phyloP scores from a whole-genome alignment of 2,113 vertebrate species.

The Phylloscopus trochiloides region DNA sequence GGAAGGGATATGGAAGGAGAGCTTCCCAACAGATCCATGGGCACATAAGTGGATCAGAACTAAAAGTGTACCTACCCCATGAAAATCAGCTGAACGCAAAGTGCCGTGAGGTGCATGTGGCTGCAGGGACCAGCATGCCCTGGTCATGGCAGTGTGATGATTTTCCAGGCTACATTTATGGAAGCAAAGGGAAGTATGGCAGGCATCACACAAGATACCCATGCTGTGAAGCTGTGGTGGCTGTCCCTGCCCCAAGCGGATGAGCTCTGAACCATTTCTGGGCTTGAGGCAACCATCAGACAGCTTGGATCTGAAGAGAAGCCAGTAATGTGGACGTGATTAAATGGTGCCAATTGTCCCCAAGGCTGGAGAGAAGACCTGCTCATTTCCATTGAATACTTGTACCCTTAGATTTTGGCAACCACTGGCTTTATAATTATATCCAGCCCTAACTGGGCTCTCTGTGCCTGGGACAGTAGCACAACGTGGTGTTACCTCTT shows the following conservation, averaged over 20 bases:
- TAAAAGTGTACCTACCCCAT: neutral
- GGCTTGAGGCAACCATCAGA: neutral
- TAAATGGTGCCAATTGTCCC: neutral
- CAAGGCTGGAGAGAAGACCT: neutral
- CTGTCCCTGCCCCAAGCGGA: neutral
- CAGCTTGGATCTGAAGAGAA: neutral
- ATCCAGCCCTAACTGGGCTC: neutral
- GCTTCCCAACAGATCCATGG: neutral
- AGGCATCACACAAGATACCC: neutral
- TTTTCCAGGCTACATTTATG: neutral
- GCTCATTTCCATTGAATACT: neutral
- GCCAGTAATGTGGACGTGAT: neutral
- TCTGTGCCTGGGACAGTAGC: neutral
- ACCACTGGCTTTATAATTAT: neutral
- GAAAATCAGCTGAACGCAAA: neutral
- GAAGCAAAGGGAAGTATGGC: neutral
- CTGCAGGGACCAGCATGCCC: neutral
- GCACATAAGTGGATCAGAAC: neutral
- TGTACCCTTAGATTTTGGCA: neutral
- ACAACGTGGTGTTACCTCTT: fast-evolving
- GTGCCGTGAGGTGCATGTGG: neutral
- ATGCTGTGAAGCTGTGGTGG: neutral
- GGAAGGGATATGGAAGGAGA: neutral
- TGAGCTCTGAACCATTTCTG: neutral
- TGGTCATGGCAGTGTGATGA: neutral